These are phyloP conservation scores for Halictus quadricinctus DNA, from an alignment of 2,888 invertebrate genomes.

Conservation along the genomic window DNA sequence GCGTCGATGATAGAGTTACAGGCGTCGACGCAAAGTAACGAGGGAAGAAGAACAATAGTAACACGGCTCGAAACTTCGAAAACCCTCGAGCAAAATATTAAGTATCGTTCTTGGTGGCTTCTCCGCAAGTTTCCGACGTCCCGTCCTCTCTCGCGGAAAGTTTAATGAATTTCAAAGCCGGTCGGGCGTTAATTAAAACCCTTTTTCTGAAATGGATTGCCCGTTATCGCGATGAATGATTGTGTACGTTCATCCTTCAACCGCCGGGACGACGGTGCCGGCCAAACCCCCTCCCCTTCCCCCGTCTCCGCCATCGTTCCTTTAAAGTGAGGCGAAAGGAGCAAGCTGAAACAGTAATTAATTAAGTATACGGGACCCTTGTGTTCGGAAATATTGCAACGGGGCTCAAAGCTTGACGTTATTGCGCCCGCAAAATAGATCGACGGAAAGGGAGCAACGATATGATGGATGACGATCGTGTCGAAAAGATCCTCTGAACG, in stretches of 20 bases:
- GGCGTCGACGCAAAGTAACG: constrained; percentile 2
- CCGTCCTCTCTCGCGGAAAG: constrained; percentile 31
- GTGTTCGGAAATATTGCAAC: constrained; percentile 70
- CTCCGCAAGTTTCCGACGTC: constrained; percentile 39
- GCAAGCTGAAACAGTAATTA: constrained; percentile 68
- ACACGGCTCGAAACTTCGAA: constrained; percentile 17
- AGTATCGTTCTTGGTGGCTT: constrained; percentile 41
- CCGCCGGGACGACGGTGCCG: neutral
- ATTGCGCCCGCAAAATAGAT: constrained; percentile 70
- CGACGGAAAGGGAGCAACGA: constrained; percentile 61
- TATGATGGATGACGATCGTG: constrained; percentile 71
- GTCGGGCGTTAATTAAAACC: constrained; percentile 62
- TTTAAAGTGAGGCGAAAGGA: constrained; percentile 2
- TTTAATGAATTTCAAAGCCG: constrained; percentile 55
- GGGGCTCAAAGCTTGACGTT: constrained; percentile 63
- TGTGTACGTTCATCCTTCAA: constrained; percentile 58
- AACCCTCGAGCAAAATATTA: constrained; percentile 45
- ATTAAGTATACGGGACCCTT: constrained; percentile 72
- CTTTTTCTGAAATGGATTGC: constrained; percentile 58
- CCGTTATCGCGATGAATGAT: constrained; percentile 58
- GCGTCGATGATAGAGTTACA: neutral
- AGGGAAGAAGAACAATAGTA: constrained; percentile 28
- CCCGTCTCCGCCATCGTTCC: neutral
- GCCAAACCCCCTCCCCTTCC: neutral
- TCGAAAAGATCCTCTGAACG: constrained; percentile 47